Evolutionary conservation across 2,113 vertebrate genomes (phyloP).

Genomic region (Falcunculus frontatus): DNA sequence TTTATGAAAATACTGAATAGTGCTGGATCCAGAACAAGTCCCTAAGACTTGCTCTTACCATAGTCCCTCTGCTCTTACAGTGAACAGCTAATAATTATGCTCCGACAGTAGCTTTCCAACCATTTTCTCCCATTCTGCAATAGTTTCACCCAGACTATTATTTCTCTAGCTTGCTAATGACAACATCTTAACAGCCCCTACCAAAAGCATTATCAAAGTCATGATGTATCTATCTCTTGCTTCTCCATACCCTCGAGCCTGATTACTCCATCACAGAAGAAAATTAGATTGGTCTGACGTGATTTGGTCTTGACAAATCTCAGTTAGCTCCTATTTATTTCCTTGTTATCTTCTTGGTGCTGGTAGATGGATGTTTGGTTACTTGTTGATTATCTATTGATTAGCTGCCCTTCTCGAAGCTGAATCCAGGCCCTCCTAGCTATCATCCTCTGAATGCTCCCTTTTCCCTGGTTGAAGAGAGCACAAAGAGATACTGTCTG

Average conservation of each 20-base stretch:
- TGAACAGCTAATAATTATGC: not conserved
- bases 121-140: not conserved
- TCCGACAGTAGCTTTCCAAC: not conserved
- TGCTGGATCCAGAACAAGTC: not conserved
- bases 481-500: not conserved
- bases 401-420: not conserved
- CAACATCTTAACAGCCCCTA: not conserved
- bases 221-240: not conserved
- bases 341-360: not conserved
- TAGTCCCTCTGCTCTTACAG: not conserved
- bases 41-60: not conserved
- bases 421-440: not conserved
- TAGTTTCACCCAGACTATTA: not conserved
- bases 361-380: not conserved
- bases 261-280: not conserved
- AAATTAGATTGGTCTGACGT: not conserved
- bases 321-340: not conserved
- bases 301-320: not conserved
- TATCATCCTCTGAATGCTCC: not conserved
- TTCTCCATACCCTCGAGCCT: not conserved
- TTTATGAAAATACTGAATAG: not conserved
- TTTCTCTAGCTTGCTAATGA: not conserved
- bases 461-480: not conserved
- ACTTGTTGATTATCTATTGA: not conserved
- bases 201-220: not conserved